Evolutionary conservation across 2,113 vertebrate genomes (phyloP).

Genomic region (Pelecanus crispus): DNA sequence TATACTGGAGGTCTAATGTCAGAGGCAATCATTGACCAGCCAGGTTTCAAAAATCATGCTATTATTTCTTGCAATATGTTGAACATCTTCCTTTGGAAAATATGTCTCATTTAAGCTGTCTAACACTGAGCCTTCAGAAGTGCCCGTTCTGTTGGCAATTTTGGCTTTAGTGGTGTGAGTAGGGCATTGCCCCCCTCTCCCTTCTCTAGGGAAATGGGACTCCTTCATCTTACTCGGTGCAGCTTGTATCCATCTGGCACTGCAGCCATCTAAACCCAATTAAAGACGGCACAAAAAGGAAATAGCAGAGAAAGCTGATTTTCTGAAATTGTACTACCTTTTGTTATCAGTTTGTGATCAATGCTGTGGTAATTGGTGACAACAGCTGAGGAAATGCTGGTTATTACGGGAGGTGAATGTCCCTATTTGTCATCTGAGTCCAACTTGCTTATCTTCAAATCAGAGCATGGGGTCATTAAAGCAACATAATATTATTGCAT

Average conservation of each 20-base stretch:
- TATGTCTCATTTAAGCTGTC: not conserved
- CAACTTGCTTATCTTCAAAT: slow-evolving; percentile 28
- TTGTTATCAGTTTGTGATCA: slow-evolving; percentile 15
- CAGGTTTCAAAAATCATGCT: not conserved
- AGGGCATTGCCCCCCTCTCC: not conserved
- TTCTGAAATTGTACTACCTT: not conserved
- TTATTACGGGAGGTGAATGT: slow-evolving; percentile 17
- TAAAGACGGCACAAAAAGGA: not conserved
- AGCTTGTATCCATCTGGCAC: not conserved
- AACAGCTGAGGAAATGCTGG: slow-evolving; percentile 18
- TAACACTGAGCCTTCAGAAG: not conserved
- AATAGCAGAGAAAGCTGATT: slow-evolving; percentile 1
- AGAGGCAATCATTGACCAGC: not conserved
- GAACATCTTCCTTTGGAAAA: not conserved
- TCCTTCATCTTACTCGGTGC: not conserved
- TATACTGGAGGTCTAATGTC: not conserved
- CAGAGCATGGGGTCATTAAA: slow-evolving; percentile 20
- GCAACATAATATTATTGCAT: slow-evolving; percentile 1
- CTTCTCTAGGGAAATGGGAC: not conserved
- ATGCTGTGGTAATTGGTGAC: slow-evolving; percentile 5
- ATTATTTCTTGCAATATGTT: not conserved
- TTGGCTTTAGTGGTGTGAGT: not conserved
- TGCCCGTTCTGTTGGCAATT: not conserved
- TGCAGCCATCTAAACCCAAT: not conserved
- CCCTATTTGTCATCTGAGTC: slow-evolving; percentile 27